Evolutionary conservation across 2,113 vertebrate species (phyloP).

Genomic region (Varanus salvator): DNA sequence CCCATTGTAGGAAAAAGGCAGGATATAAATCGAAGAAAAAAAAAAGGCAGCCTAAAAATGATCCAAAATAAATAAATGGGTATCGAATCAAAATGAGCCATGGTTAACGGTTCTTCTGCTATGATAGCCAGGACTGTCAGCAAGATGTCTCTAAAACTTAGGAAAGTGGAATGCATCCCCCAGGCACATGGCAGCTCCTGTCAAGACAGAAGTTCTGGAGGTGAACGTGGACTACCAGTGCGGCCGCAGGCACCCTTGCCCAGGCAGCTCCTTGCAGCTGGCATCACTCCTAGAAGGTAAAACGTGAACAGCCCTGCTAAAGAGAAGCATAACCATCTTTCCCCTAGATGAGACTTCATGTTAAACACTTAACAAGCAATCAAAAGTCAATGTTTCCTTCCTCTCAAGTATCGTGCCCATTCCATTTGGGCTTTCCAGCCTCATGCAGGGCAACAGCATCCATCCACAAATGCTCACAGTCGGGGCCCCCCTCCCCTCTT

Average conservation of each 20-base stretch:
- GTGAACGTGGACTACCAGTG: neutral
- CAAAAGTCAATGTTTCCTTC: conserved; percentile 69
- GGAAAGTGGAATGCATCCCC: neutral
- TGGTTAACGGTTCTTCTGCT: neutral
- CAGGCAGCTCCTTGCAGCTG: conserved; percentile 68
- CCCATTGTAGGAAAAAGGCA: too few relatives aligned
- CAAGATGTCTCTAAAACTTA: neutral
- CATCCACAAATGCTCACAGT: neutral
- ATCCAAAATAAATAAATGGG: neutral
- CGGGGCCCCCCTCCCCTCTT: neutral
- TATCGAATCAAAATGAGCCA: neutral
- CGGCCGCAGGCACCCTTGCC: neutral
- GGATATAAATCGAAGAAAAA: too few relatives aligned
- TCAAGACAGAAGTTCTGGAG: neutral
- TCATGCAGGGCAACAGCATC: conserved; percentile 21
- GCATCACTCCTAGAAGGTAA: conserved; percentile 66
- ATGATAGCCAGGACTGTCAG: neutral
- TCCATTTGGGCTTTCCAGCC: conserved; percentile 37
- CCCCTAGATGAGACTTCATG: conserved; percentile 73
- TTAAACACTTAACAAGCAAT: conserved; percentile 74
- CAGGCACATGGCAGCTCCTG: neutral
- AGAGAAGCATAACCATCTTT: conserved; percentile 76
- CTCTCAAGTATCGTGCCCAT: conserved; percentile 74
- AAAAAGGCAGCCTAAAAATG: too few relatives aligned
- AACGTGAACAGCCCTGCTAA: conserved; percentile 56